These are phyloP conservation scores for Anoplius nigerrimus DNA, from an alignment of 2,888 invertebrate species.

Conservation along the genomic window DNA sequence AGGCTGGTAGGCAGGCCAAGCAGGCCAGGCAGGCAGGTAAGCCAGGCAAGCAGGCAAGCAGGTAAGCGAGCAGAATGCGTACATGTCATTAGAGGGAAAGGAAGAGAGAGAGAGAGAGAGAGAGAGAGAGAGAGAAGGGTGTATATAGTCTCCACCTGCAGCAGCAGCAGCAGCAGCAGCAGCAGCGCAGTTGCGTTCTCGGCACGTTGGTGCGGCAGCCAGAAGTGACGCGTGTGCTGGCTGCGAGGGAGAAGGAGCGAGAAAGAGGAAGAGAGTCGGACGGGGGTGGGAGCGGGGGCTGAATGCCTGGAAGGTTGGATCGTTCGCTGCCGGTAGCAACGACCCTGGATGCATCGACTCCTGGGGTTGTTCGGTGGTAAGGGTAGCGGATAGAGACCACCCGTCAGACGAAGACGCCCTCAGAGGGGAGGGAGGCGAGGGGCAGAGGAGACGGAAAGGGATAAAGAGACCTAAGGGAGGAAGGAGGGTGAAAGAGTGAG, in stretches of 20 bases:
- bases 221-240: too few species aligned
- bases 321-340: constrained; percentile 75
- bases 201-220: background rate
- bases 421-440: constrained; percentile 36
- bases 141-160: background rate
- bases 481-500: constrained; percentile 34
- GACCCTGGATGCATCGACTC: constrained; percentile 75
- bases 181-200: too few species aligned
- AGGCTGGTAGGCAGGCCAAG: background rate
- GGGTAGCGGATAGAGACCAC: constrained; percentile 58
- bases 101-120: background rate
- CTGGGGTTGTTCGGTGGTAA: constrained; percentile 71
- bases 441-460: constrained; percentile 23
- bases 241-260: constrained; percentile 15
- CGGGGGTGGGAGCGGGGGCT: constrained; percentile 7
- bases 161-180: too few species aligned
- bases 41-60: too few species aligned
- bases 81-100: constrained; percentile 12
- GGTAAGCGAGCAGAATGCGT: too few species aligned
- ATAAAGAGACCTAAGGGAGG: constrained; percentile 31
- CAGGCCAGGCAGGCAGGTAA: too few species aligned
- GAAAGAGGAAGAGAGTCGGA: constrained; percentile 13
- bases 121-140: constrained; percentile 1
- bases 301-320: constrained; percentile 67
- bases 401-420: constrained; percentile 40